Evolutionary conservation across 2,797 vertebrate species (phyloP), one percentile per base, ranked within the genome.

Genomic region (Microcaecilia unicolor): DNA sequence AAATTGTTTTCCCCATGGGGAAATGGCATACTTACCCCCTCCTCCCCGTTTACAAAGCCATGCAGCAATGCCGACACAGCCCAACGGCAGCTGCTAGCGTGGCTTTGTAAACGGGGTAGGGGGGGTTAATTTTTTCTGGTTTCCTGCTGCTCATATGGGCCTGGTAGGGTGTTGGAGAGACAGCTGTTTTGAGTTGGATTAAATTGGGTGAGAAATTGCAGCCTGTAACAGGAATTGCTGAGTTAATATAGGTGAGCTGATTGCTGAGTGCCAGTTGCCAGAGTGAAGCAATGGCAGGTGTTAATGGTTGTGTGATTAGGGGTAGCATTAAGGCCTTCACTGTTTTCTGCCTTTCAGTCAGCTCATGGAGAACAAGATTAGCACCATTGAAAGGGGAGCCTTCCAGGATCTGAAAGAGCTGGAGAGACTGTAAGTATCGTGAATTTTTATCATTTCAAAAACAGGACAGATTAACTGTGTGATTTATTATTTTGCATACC

Each of bases 321-420:
- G 25, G 15, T 55, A 32, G 22, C 41, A 22, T 51, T 39, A 24
- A 55, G 50, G 10, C 28, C 41, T 15, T 11, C 55, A 44, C 27
- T 60, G 28, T 18, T 22, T 61, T 76, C 35, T 79, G 0, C 43
- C 11, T 83, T 85, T 62, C 72, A 87, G 84, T 51, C 83, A 87
- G 56, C 84, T 87, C 25, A 87, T 87, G 84, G 84, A 87, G 56
- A 87, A 87, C 63, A 85, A 79, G 66, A 85, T 87, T 51, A 84
- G 61, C 53, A 74, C 75, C 50, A 85, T 87, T 6, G 84, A 87
- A 58, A 80, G 81, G 38, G 84, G 84, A 55, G 82, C 84, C 15
- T 87, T 87, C 65, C 82, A 86, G 52, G 84, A 87, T 55, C 64
- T 87, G 45, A 87, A 87, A 68, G 84, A 87, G 34, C 70, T 87